These are phyloP conservation scores for Lacanobia wlatinum DNA, from an alignment of 2,888 invertebrate species.

Conservation along the genomic window DNA sequence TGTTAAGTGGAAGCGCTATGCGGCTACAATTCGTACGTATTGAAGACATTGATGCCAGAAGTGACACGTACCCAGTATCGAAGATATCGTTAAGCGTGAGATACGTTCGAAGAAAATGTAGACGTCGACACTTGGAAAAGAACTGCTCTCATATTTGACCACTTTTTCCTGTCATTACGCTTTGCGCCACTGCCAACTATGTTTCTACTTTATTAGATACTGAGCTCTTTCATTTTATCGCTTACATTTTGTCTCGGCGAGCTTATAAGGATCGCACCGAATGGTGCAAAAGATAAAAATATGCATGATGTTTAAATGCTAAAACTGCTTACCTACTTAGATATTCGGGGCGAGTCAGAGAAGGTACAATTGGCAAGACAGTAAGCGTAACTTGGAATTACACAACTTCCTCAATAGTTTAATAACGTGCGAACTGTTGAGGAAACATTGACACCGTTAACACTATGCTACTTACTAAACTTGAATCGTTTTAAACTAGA, in stretches of 20 bases:
- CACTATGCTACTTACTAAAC: conserved; percentile 1
- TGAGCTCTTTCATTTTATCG: conserved; percentile 56
- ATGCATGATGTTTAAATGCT: conserved; percentile 38
- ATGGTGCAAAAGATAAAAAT: conserved; percentile 43
- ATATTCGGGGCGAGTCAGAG: conserved; percentile 5
- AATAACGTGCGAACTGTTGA: conserved; percentile 17
- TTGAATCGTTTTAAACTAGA: conserved; percentile 4
- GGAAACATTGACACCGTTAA: conserved; percentile 20
- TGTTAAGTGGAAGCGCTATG: conserved; percentile 79
- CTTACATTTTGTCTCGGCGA: conserved; percentile 45
- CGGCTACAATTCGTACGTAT: conserved; percentile 28
- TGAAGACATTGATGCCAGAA: conserved; percentile 21
- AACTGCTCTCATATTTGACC: conserved; percentile 48
- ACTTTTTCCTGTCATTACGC: conserved; percentile 48
- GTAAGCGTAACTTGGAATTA: conserved; percentile 35
- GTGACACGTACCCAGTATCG: conserved; percentile 15
- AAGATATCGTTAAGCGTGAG: conserved; percentile 24
- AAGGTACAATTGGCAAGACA: conserved; percentile 16
- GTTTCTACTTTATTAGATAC: conserved; percentile 53
- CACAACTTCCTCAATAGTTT: conserved; percentile 41
- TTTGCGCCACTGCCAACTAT: conserved; percentile 48
- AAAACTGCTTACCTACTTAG: conserved; percentile 13
- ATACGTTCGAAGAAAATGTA: conserved; percentile 17
- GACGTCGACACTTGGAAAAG: conserved; percentile 12
- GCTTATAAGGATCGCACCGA: conserved; percentile 39